Evolutionary conservation across 1,140 invertebrate genomes (phyloP), one percentile per base, ranked within the genome.

Genomic region (Dreissena rostriformis): DNA sequence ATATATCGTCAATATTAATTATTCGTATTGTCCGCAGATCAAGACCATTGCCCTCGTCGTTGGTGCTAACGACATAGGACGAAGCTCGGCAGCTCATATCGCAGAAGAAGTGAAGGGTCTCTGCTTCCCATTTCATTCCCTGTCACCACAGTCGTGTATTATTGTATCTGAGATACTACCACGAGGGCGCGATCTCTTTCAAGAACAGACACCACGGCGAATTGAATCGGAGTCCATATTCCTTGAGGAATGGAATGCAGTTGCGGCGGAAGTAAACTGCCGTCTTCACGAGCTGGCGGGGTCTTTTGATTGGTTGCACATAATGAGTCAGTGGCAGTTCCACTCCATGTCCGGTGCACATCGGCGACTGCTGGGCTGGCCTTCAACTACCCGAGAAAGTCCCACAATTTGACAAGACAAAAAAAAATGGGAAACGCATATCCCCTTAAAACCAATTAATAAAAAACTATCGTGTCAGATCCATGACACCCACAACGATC

Each of bases 271-370:
- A 22, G 19, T 63, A 6, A 76, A 76, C 73, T 22, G 49, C 24
- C 17, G 28, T 0, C 26, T 76, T 8, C 73, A 28, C 57, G 55
- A 63, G 26, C 29, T 63, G 12, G 8, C 73, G 1, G 39, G 6
- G 73, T 57, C 55, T 10, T 24, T 4, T 39, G 7, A 4, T 61
- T 68, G 49, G 65, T 22, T 51, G 7, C 10, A 78, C 39, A 68
- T 51, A 6, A 68, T 78, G n/a, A 78, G 26, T 24, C 76, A 78
- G 76, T 68, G 61, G 26, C 28, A 68, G 11, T 78, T 78, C n/a
- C n/a, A n/a, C n/a, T n/a, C n/a, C 19, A n/a, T n/a, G n/a, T n/a
- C n/a, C n/a, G n/a, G n/a, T n/a, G n/a, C n/a, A n/a, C n/a, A n/a
- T n/a, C n/a, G n/a, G n/a, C n/a, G n/a, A n/a, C n/a, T n/a, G n/a